Evolutionary conservation across 2,113 vertebrate species (phyloP).

Genomic region (Microtus ochrogaster): DNA sequence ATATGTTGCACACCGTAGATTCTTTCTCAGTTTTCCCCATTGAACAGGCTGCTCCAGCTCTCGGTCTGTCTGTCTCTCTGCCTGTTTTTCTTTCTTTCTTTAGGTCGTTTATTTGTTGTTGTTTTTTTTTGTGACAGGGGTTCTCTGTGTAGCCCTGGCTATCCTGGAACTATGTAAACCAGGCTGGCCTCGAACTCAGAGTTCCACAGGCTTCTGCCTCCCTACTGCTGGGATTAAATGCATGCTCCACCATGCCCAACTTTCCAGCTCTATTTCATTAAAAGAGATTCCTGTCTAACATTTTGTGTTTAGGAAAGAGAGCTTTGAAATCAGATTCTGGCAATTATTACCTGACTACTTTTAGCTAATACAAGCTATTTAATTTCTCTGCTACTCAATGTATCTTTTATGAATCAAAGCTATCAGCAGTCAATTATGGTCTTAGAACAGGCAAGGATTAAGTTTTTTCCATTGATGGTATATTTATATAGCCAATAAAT

Average conservation of each 20-base stretch:
- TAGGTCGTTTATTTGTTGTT: neutral
- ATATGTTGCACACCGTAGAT: neutral
- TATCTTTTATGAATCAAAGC: neutral
- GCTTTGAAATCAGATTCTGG: neutral
- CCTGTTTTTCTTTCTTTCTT: neutral
- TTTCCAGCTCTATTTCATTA: neutral
- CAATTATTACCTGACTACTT: neutral
- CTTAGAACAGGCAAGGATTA: neutral
- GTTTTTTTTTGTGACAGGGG: neutral
- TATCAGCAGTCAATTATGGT: neutral
- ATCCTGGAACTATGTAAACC: neutral
- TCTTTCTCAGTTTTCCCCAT: neutral
- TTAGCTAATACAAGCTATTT: neutral
- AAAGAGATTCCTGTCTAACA: neutral
- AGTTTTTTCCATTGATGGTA: neutral
- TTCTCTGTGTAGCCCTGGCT: neutral
- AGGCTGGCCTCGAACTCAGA: neutral
- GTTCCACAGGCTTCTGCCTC: neutral
- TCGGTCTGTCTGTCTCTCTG: neutral
- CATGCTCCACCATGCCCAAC: neutral
- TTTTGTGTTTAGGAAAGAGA: neutral
- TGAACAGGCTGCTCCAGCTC: neutral
- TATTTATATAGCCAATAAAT: neutral
- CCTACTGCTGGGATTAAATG: neutral
- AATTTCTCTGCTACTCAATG: neutral